Evolutionary conservation across 1,140 invertebrate species (phyloP).

Genomic region (Pogonomyrmex barbatus): DNA sequence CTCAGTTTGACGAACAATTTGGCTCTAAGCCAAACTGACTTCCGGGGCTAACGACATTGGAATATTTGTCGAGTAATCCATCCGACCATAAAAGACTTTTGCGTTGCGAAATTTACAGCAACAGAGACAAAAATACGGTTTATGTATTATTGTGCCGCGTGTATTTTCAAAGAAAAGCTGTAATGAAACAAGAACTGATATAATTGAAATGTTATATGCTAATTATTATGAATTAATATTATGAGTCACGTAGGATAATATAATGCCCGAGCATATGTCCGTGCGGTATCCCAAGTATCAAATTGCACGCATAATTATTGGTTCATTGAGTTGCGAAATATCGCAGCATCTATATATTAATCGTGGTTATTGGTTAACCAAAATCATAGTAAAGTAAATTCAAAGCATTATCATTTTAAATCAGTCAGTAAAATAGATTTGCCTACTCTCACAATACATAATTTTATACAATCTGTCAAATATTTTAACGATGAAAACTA

Average conservation of each 20-base stretch:
- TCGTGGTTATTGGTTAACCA: conserved; percentile 22
- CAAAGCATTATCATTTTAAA: conserved; percentile 26
- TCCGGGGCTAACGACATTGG: conserved; percentile 70
- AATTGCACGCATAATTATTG: conserved; percentile 50
- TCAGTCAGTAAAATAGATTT: conserved; percentile 14
- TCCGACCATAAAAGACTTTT: conserved; percentile 42
- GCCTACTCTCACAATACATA: neutral
- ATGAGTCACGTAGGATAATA: neutral
- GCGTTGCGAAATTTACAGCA: neutral
- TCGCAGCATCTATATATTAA: conserved; percentile 22
- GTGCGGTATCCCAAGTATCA: neutral
- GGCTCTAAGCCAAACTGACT: conserved; percentile 54
- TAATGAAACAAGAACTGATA: neutral
- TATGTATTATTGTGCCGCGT: neutral
- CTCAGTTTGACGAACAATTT: conserved; percentile 62
- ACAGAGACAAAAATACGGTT: neutral
- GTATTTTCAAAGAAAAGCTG: neutral
- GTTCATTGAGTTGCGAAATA: conserved; percentile 51
- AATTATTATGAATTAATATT: neutral
- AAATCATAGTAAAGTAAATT: conserved; percentile 29
- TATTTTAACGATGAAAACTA: neutral
- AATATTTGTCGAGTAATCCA: conserved; percentile 68
- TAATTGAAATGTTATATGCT: conserved; percentile 13
- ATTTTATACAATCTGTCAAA: neutral
- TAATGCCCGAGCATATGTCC: conserved; percentile 13